Base-by-base conservation (phyloP, 2,888 invertebrate species). In the Cordilura impudica region DNA sequence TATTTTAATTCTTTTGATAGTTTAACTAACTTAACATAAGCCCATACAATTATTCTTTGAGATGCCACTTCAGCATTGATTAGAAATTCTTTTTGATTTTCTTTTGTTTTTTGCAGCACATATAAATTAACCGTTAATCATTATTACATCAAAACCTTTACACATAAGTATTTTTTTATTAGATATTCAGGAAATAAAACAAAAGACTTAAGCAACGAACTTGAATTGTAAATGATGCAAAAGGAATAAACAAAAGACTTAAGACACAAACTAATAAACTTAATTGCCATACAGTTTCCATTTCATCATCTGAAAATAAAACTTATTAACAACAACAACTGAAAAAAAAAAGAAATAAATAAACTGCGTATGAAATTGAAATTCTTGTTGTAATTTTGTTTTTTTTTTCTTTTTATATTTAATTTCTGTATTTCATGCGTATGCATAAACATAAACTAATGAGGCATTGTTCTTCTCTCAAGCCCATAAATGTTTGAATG, bases 391-490 rank as follows among this genome's bases (percentile, higher is more conserved):
- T 31, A n/a, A 39, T 4, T n/a, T 2, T 39, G 12, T 39, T 31
- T 8, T 31, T 31, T 8, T 31, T 31, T 4, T 26, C 4, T 26
- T 26, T 3, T 26, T n/a, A n/a, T n/a, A n/a, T n/a, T n/a, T n/a
- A n/a, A n/a, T n/a, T n/a, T 26, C 6, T 26, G 3, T 39, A n/a
- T n/a, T 39, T 26, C 45, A 76, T 66, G 65, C 71, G 61, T 60
- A 61, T 54, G 67, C 69, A 70, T 31, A 60, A 45, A 71, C 60
- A 66, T 49, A 23, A 69, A 21, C 81, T 86, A 84, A 86, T 83
- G 83, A 82, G 82, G 83, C 85, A 83, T 81, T 84, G 86, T 86
- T 82, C 63, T 66, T 18, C 26, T 4, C n/a, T 60, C 23, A 60
- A 26, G 56, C 31, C n/a, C 49, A 26, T 26, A 26, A 26, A 16